These are phyloP conservation scores for Machimus rusticus DNA, from an alignment of 2,888 invertebrate species.

Conservation along the genomic window DNA sequence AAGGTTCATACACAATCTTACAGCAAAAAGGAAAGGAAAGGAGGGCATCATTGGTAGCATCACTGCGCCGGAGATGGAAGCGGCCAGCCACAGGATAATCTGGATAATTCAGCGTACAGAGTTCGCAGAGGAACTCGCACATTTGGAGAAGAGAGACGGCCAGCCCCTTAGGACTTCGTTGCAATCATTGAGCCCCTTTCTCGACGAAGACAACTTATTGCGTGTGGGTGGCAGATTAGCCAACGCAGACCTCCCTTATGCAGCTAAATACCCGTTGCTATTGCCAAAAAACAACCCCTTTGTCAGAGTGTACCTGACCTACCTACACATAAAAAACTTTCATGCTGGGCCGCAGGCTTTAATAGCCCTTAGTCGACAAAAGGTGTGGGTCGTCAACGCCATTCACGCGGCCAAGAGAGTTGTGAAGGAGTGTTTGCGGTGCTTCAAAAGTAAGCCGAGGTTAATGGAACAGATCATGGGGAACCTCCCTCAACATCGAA, in stretches of 20 bases:
- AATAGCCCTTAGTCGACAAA: neutral
- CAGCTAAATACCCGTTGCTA: neutral
- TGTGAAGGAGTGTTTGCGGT: neutral
- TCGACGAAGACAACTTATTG: neutral
- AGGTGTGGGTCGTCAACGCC: constrained; percentile 16
- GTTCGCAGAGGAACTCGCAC: neutral
- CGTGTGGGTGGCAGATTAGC: neutral
- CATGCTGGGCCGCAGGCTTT: constrained; percentile 21
- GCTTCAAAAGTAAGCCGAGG: neutral
- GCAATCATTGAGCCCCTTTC: neutral
- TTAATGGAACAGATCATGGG: neutral
- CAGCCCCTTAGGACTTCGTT: neutral
- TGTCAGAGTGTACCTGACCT: neutral
- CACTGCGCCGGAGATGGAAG: neutral
- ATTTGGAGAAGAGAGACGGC: neutral
- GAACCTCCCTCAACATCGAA: constrained; percentile 11
- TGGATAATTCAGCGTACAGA: neutral
- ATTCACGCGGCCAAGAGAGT: neutral
- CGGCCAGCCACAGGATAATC: neutral
- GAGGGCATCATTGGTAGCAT: neutral
- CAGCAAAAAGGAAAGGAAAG: neutral
- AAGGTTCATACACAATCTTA: neutral
- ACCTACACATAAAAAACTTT: constrained; percentile 14
- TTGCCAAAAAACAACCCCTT: neutral
- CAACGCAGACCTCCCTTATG: neutral